Percentiles rank a stretch among this genome's conserved stretches.
phyloP scores from a whole-genome alignment of 2,797 vertebrate species.

The Notolepis coatsorum region DNA sequence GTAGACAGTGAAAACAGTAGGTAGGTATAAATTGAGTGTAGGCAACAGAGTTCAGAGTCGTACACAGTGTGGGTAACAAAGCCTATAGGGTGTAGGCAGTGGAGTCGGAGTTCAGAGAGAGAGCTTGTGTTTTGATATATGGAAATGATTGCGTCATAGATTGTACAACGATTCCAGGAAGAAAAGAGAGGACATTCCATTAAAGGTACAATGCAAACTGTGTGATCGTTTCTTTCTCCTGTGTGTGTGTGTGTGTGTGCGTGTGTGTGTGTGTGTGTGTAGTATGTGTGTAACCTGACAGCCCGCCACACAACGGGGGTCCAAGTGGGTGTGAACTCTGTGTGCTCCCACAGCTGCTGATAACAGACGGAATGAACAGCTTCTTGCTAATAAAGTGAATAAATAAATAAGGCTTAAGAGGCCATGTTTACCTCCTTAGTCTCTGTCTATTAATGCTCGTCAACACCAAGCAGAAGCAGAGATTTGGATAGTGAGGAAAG shows the following conservation, averaged over 20 bases:
- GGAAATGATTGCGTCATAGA: no score
- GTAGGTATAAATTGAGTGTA: no score
- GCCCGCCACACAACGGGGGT: conserved; percentile 69
- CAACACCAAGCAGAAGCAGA: conserved; percentile 28
- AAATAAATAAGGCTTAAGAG: conserved; percentile 73
- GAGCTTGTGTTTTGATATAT: no score
- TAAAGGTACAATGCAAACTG: not conserved
- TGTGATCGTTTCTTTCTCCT: no score
- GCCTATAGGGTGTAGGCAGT: no score
- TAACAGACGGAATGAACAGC: conserved; percentile 71
- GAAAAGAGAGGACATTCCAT: not conserved
- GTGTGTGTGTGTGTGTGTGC: not conserved
- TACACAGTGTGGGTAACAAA: no score
- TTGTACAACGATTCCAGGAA: no score
- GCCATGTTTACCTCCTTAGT: conserved; percentile 65
- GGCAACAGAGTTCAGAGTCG: no score
- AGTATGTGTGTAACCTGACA: conserved; percentile 63
- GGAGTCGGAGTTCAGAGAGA: no score
- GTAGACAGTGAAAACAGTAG: no score
- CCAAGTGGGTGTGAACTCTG: conserved; percentile 69
- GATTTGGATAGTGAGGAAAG: not conserved
- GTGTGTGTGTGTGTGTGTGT: not conserved
- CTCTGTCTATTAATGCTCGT: conserved; percentile 56
- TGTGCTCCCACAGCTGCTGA: conserved; percentile 72
- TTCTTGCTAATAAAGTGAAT: conserved; percentile 74